phyloP scores from a whole-genome alignment of 2,888 invertebrate genomes.

The Aproaerema taeniolella region DNA sequence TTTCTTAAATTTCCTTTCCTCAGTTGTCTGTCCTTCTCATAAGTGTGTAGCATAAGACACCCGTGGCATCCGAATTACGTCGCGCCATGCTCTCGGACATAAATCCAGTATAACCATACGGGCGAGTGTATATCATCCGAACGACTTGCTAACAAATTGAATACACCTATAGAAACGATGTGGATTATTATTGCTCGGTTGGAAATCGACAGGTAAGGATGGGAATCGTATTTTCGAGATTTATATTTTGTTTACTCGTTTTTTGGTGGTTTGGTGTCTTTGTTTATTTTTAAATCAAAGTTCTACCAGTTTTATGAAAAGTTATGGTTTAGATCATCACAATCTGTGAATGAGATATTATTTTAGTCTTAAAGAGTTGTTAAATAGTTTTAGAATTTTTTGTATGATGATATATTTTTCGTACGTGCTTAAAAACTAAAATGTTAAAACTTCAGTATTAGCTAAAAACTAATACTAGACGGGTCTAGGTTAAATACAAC shows the following conservation, averaged over 20 bases:
- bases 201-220: conserved; percentile 11
- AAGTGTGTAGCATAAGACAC: too few relatives aligned
- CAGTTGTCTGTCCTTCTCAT: too few relatives aligned
- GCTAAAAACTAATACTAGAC: too few relatives aligned
- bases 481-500: too few relatives aligned
- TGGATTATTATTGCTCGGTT: conserved; percentile 12
- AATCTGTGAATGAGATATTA: neutral
- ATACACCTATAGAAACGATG: conserved; percentile 24
- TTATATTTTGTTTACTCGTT: neutral
- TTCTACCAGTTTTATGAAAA: too few relatives aligned
- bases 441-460: too few relatives aligned
- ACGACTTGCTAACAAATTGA: conserved; percentile 53
- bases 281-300: neutral
- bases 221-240: conserved; percentile 7
- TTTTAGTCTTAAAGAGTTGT: neutral
- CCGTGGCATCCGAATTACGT: conserved; percentile 19
- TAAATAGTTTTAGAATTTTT: neutral
- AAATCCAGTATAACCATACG: conserved; percentile 39
- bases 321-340: too few relatives aligned
- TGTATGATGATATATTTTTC: too few relatives aligned
- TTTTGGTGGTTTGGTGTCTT: neutral
- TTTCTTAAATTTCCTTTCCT: too few relatives aligned
- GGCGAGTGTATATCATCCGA: conserved; percentile 46
- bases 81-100: conserved; percentile 35
- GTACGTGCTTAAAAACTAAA: too few relatives aligned